Percentiles rank a stretch among this genome's conserved stretches.
Evolutionary conservation across 2,113 vertebrate species (phyloP).

Genomic region (Xiphophorus couchianus): DNA sequence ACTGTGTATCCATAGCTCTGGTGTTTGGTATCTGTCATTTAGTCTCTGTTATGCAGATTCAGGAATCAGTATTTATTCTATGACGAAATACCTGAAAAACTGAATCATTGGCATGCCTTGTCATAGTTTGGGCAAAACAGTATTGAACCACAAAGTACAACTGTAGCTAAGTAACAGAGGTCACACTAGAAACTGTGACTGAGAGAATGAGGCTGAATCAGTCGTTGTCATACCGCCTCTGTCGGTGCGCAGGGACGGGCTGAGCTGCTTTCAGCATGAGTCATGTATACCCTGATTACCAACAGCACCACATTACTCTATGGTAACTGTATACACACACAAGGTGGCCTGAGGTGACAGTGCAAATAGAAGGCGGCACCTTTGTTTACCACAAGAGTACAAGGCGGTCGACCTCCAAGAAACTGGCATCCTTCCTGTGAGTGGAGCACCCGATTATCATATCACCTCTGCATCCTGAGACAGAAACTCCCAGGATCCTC

Average conservation of each 20-base stretch:
- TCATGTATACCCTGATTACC: slow-evolving; percentile 49
- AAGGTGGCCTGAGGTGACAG: slow-evolving; percentile 25
- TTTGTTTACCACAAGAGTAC: slow-evolving; percentile 5
- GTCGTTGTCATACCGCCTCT: slow-evolving; percentile 2
- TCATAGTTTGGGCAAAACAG: slow-evolving; percentile 2
- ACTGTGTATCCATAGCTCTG: not conserved
- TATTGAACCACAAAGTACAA: not conserved
- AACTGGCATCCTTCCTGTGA: not conserved
- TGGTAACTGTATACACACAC: slow-evolving; percentile 47
- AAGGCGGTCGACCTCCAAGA: not conserved
- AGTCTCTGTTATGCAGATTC: not conserved
- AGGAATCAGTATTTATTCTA: not conserved
- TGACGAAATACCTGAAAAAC: slow-evolving; percentile 1
- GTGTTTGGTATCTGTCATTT: slow-evolving; percentile 3
- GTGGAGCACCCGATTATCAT: slow-evolving; percentile 25
- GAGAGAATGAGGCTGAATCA: not conserved
- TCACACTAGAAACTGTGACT: not conserved
- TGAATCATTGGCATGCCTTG: not conserved
- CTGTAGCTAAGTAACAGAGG: slow-evolving; percentile 4
- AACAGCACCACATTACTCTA: slow-evolving; percentile 31
- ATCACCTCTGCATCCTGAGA: slow-evolving; percentile 26
- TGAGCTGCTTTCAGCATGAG: slow-evolving; percentile 42
- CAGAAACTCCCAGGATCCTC: slow-evolving; percentile 9
- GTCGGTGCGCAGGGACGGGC: not conserved
- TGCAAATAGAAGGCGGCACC: slow-evolving; percentile 25